Base-by-base conservation (phyloP, 2,113 vertebrate species). In the Gavialis gangeticus region DNA sequence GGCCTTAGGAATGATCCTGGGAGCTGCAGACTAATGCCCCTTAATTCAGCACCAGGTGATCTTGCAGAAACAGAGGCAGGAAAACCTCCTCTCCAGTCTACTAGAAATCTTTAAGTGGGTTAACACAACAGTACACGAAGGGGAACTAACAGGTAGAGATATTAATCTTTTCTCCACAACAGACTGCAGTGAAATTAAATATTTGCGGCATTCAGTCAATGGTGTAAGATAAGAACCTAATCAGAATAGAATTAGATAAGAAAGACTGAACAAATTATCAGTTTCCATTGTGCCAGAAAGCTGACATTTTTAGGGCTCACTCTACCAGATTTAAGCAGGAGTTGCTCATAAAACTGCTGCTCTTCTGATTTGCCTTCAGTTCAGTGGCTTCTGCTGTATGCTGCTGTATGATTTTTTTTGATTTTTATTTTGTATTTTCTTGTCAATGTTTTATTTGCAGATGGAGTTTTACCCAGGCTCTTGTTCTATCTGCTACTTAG, bases 1-100 rank as follows among this genome's bases (percentile, higher is more conserved):
- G 82, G 4, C 14, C 24, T 3, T 4, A 28, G 3, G 34, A 87
- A 78, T 63, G 28, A 1, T 0, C 0, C 17, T 79, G 25, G 3
- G 67, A 82, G 75, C 25, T 67, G 63, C 19, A 28, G 14, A 63
- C 59, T 14, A 5, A 57, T 25, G n/a, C 57, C 11, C 9, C 62
- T 55, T 75, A 85, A 21, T 87, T 80, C 59, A 64, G n/a, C 0
- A 0, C 24, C 4, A 28, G 2, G 4, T 18, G 57, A 93, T 18
- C 28, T 67, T 30, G 64, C 64, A 30, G 64, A 30, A 67, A 67
- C 64, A 67, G 30, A 30, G 34, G 67, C 21, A 71, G 67, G 21
- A 71, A 71, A 14, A 71, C 67, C 30, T 37, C 67, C 67, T 71
- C 34, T 24, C 34, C 67, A 37, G 22, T 30, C n/a, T 71, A 71